These are phyloP conservation scores for Callionymus lyra DNA, from an alignment of 2,113 vertebrate genomes.

Conservation along the genomic window DNA sequence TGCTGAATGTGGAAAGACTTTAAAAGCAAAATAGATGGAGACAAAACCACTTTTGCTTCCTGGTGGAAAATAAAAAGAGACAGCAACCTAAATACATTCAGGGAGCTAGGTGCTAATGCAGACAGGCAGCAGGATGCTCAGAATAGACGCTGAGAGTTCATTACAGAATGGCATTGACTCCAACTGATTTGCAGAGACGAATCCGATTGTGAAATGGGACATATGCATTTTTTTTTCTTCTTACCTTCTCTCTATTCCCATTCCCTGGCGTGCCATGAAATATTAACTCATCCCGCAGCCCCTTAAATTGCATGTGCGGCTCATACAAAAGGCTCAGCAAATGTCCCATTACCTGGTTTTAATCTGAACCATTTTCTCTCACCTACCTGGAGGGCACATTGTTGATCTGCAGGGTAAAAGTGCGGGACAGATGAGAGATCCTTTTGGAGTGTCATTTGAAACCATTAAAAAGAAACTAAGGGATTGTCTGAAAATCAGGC, in stretches of 20 bases:
- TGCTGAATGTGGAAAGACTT: not conserved
- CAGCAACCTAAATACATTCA: constrained; percentile 23
- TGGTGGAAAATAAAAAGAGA: constrained; percentile 3
- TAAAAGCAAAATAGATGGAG: not conserved
- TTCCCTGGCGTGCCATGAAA: constrained; percentile 54
- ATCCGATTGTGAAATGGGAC: constrained; percentile 65
- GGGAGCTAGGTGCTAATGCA: constrained; percentile 22
- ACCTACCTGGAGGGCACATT: constrained; percentile 45
- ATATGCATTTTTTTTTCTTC: constrained; percentile 32
- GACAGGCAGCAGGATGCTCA: constrained; percentile 27
- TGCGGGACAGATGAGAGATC: constrained; percentile 17
- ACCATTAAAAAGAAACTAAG: too few relatives aligned
- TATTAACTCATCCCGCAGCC: constrained; percentile 55
- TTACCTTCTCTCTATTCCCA: constrained; percentile 18
- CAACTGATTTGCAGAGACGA: constrained; percentile 62
- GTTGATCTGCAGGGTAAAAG: constrained; percentile 44
- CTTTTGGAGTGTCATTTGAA: too few relatives aligned
- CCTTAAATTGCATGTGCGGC: constrained; percentile 53
- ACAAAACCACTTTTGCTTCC: not conserved
- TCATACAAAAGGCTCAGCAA: constrained; percentile 52
- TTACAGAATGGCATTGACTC: constrained; percentile 60
- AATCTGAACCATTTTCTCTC: constrained; percentile 56
- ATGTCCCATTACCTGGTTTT: constrained; percentile 65
- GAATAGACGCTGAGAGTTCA: constrained; percentile 45
- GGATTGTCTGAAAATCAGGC: too few relatives aligned